Evolutionary conservation across 2,113 vertebrate species (phyloP).

Genomic region (Pyrgilauda ruficollis): DNA sequence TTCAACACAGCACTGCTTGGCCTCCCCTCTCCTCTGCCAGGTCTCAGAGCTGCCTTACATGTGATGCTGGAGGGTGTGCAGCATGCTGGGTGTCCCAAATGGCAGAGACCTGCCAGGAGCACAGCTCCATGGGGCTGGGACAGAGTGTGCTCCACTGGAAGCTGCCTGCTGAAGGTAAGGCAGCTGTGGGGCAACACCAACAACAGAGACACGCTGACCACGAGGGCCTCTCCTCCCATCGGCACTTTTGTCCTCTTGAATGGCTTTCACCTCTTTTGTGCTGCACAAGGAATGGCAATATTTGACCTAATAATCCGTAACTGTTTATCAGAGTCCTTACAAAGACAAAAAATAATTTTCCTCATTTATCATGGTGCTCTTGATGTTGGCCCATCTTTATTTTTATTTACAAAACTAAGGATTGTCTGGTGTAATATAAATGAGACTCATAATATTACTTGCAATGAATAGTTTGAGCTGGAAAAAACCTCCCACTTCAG

Average conservation of each 20-base stretch:
- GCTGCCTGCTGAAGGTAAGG: background rate
- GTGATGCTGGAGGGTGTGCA: background rate
- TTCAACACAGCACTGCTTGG: background rate
- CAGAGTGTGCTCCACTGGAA: background rate
- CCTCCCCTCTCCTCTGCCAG: background rate
- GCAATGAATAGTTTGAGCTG: background rate
- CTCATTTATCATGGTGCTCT: background rate
- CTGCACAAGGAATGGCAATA: background rate
- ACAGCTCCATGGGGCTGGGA: accelerated
- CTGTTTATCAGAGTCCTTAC: background rate
- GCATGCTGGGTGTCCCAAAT: background rate
- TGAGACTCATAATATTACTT: background rate
- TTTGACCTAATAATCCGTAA: background rate
- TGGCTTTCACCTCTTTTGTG: background rate
- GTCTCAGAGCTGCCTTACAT: background rate
- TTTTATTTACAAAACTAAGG: background rate
- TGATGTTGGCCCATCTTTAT: background rate
- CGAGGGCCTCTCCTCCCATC: background rate
- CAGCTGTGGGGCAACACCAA: accelerated
- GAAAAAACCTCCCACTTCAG: background rate
- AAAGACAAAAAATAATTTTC: background rate
- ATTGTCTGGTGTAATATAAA: background rate
- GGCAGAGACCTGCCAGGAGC: background rate
- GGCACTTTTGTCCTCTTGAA: background rate
- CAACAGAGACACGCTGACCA: background rate